phyloP scores from a whole-genome alignment of 2,113 vertebrate genomes.

The Cynopterus brachyotis region DNA sequence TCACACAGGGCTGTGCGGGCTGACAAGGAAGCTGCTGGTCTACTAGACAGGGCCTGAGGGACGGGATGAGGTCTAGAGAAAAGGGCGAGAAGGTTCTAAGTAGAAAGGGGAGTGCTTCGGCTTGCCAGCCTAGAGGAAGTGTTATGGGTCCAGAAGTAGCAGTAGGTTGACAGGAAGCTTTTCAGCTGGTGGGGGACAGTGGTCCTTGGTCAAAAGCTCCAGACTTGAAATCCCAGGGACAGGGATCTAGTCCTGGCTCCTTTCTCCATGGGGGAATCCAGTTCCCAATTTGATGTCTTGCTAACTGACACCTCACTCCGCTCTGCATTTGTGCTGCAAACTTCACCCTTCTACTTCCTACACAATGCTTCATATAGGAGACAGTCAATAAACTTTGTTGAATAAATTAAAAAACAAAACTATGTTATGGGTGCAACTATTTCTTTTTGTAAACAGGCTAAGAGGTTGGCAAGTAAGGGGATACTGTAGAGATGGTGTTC shows the following conservation, averaged over 20 bases:
- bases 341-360: not conserved
- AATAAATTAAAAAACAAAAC: not conserved
- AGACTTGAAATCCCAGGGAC: not conserved
- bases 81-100: not conserved
- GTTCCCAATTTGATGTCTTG: not conserved
- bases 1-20: not conserved
- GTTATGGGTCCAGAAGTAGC: not conserved
- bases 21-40: not conserved
- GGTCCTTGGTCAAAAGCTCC: not conserved
- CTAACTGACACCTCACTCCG: not conserved
- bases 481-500: not conserved
- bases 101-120: not conserved
- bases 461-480: not conserved
- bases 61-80: not conserved
- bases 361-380: not conserved
- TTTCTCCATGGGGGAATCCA: not conserved
- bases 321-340: not conserved
- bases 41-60: not conserved
- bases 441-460: not conserved
- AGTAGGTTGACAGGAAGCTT: not conserved
- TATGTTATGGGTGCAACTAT: not conserved
- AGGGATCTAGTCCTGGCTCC: not conserved
- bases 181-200: not conserved
- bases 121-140: not conserved
- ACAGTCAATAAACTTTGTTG: not conserved